These are phyloP conservation scores for Trinectes maculatus DNA, from an alignment of 2,113 vertebrate species.

Conservation along the genomic window DNA sequence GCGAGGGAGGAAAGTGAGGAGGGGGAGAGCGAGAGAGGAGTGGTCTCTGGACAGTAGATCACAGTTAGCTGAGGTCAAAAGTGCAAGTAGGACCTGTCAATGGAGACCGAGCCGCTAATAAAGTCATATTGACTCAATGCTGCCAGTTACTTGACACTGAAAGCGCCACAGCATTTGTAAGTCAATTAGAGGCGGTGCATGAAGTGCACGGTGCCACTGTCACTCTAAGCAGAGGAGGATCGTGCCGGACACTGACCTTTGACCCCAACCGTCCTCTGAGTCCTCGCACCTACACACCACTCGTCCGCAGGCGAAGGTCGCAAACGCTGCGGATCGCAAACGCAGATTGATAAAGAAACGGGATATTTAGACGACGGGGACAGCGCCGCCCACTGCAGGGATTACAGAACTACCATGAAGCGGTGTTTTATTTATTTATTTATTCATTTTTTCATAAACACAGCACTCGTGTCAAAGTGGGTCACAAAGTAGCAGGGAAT, in stretches of 20 bases:
- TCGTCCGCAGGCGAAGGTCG: conserved; percentile 5
- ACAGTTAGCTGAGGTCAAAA: conserved; percentile 66
- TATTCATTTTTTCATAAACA: conserved; percentile 12
- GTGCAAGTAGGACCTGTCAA: conserved; percentile 62
- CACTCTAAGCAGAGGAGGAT: conserved; percentile 55
- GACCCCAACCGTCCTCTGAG: conserved; percentile 44
- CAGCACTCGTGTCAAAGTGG: conserved; percentile 65
- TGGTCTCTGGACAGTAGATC: conserved; percentile 61
- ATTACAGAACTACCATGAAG: conserved; percentile 58
- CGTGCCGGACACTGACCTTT: conserved; percentile 64
- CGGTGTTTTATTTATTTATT: conserved; percentile 20
- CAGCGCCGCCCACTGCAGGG: conserved; percentile 20
- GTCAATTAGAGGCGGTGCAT: conserved; percentile 68
- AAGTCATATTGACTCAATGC: conserved; percentile 76
- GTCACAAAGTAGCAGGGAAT: conserved; percentile 71
- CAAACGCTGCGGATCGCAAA: conserved; percentile 44
- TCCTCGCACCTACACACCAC: conserved; percentile 46
- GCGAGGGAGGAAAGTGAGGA: conserved; percentile 13
- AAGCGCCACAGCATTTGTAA: conserved; percentile 63
- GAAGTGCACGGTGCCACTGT: conserved; percentile 39
- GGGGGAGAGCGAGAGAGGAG: conserved; percentile 8
- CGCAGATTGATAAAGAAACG: conserved; percentile 52
- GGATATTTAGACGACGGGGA: conserved; percentile 7
- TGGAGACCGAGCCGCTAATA: conserved; percentile 67
- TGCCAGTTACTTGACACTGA: conserved; percentile 62